Evolutionary conservation across 2,113 vertebrate genomes (phyloP).

Genomic region (Takifugu flavidus): DNA sequence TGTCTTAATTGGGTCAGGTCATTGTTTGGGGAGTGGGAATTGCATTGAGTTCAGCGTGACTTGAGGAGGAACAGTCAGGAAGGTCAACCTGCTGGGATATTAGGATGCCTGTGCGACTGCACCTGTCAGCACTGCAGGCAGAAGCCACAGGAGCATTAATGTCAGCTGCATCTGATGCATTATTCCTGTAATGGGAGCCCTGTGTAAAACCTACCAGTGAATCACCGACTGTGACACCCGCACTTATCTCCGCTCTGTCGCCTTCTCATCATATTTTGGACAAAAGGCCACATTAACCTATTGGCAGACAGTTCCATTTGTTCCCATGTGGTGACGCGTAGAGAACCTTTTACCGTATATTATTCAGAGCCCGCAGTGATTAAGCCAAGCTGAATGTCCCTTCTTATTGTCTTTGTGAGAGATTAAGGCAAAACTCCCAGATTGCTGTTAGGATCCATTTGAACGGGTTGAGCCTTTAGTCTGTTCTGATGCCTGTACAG

Average conservation of each 20-base stretch:
- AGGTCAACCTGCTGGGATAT: background rate
- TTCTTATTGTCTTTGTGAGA: background rate
- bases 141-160: background rate
- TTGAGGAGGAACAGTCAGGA: too few relatives aligned
- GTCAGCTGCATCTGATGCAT: background rate
- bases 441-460: background rate
- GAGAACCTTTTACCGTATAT: slow-evolving; percentile 29
- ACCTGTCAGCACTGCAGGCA: background rate
- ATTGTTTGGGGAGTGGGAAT: too few relatives aligned
- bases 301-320: slow-evolving; percentile 18
- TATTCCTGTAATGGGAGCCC: background rate
- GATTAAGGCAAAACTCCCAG: background rate
- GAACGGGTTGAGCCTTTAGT: background rate
- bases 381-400: background rate
- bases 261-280: slow-evolving; percentile 18
- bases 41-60: background rate
- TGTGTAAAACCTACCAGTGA: background rate
- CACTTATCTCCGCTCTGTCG: background rate
- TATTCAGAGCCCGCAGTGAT: slow-evolving; percentile 5
- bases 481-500: background rate
- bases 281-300: slow-evolving; percentile 25
- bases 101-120: background rate
- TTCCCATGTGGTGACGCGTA: slow-evolving; percentile 12
- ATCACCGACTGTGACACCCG: background rate
- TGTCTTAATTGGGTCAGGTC: too few relatives aligned